A percentile compares a stretch with the other conserved stretches of the same genome.
These are phyloP conservation scores for Bombus difficillimus DNA, from an alignment of 1,140 invertebrate species.

Conservation along the genomic window DNA sequence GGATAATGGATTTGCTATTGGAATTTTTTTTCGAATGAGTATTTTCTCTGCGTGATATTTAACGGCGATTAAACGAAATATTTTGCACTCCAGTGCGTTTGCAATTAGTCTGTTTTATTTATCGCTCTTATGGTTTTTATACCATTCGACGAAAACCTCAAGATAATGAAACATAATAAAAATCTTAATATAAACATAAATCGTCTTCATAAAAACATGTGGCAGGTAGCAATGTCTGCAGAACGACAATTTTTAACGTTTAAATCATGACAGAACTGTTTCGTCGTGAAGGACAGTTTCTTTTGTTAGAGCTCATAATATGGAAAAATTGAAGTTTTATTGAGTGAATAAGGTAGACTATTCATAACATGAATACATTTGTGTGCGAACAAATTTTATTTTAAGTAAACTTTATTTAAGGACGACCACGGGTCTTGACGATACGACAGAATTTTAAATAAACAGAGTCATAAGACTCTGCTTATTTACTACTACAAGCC, in stretches of 20 bases:
- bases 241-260: too few species aligned
- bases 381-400: not conserved
- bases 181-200: too few species aligned
- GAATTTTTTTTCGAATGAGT: constrained; percentile 1
- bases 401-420: not conserved
- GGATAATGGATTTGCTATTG: constrained; percentile 36
- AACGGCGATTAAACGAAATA: constrained; percentile 52
- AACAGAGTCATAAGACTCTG: not conserved
- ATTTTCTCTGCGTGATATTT: constrained; percentile 16
- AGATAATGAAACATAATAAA: too few species aligned
- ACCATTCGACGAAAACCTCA: not conserved
- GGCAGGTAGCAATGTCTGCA: too few species aligned
- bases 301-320: too few species aligned
- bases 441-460: not conserved
- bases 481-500: too few species aligned
- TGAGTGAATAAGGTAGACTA: not conserved
- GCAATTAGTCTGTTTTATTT: constrained; percentile 15
- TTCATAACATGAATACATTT: not conserved
- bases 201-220: too few species aligned
- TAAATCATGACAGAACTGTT: too few species aligned
- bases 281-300: too few species aligned
- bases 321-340: too few species aligned
- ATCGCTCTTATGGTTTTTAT: not conserved
- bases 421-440: not conserved
- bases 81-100: not conserved